Evolutionary conservation across 2,888 invertebrate species (phyloP).

Genomic region (Nomada goodeniana): DNA sequence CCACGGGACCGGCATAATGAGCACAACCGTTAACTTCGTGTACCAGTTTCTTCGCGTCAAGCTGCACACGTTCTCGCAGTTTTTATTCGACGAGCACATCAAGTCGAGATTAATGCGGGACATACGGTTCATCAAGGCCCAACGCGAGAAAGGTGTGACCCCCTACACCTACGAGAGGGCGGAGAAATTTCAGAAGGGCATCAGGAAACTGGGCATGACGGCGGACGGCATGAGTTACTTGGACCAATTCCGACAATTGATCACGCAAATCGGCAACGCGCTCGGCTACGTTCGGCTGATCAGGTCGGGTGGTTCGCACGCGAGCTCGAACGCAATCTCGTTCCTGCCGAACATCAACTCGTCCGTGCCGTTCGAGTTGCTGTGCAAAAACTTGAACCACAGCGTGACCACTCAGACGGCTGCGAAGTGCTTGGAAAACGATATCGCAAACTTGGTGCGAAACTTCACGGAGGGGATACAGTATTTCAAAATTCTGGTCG

Average conservation of each 20-base stretch:
- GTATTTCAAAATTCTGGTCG: slow-evolving; percentile 94
- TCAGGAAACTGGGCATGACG: slow-evolving; percentile 93
- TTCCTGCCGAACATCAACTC: slow-evolving; percentile 93
- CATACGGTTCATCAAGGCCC: slow-evolving; percentile 88
- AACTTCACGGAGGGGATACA: slow-evolving; percentile 96
- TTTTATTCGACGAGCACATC: slow-evolving; percentile 98
- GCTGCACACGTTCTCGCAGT: slow-evolving; percentile 97
- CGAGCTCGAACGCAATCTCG: slow-evolving; percentile 95
- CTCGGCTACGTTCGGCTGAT: slow-evolving; percentile 98
- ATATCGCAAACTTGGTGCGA: slow-evolving; percentile 91
- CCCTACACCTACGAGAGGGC: slow-evolving; percentile 95
- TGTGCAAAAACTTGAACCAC: slow-evolving; percentile 87
- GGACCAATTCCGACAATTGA: slow-evolving; percentile 95
- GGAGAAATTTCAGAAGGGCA: slow-evolving; percentile 96
- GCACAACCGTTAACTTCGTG: slow-evolving; percentile 96
- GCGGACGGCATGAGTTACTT: slow-evolving; percentile 94
- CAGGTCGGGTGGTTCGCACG: slow-evolving; percentile 96
- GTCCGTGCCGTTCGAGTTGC: slow-evolving; percentile 87
- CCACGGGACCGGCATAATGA: slow-evolving; percentile 98
- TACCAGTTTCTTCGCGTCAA: slow-evolving; percentile 97
- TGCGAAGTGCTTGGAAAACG: slow-evolving; percentile 90
- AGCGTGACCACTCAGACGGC: slow-evolving; percentile 88
- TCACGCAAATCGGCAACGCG: slow-evolving; percentile 97
- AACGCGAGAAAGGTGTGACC: slow-evolving; percentile 89
- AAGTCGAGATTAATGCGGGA: slow-evolving; percentile 97